Conservation (phyloP, 2,888 invertebrate genomes). For the Rhamnusium bicolor region DNA sequence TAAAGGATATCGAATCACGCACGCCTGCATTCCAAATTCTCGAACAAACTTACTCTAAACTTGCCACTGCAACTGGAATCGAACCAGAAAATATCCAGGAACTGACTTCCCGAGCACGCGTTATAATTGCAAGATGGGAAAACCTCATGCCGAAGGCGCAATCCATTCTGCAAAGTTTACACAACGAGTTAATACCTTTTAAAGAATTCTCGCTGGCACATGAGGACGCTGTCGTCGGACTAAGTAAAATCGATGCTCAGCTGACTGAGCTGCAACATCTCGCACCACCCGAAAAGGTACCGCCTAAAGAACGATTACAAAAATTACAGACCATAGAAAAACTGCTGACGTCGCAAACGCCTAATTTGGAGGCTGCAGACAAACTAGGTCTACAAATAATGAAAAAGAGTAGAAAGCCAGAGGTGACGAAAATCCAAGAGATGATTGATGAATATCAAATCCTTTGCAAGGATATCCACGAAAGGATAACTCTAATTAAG, state of each 20-base stretch:
- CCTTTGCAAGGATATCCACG: conserved; percentile 77
- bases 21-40: conserved; percentile 76
- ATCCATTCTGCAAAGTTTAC: conserved; percentile 75
- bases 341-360: conserved; percentile 74
- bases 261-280: conserved; percentile 81
- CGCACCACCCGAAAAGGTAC: conserved; percentile 69
- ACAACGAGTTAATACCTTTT: conserved; percentile 76
- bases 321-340: conserved; percentile 74
- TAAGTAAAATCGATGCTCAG: conserved; percentile 82
- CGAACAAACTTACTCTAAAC: conserved; percentile 80
- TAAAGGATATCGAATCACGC: conserved; percentile 74
- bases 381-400: conserved; percentile 76
- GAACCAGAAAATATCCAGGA: conserved; percentile 81
- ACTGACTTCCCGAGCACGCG: conserved; percentile 76
- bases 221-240: conserved; percentile 79
- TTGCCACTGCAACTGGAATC: conserved; percentile 79
- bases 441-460: conserved; percentile 80
- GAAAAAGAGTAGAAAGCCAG: conserved; percentile 74
- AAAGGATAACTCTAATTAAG: conserved; percentile 72
- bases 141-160: conserved; percentile 76
- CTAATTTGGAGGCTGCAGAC: conserved; percentile 75
- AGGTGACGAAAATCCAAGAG: conserved; percentile 74
- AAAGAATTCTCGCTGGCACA: conserved; percentile 82
- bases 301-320: conserved; percentile 69
- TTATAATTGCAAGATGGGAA: conserved; percentile 78